phyloP scores from a whole-genome alignment of 2,113 vertebrate species.

The Hemichromis elongatus region DNA sequence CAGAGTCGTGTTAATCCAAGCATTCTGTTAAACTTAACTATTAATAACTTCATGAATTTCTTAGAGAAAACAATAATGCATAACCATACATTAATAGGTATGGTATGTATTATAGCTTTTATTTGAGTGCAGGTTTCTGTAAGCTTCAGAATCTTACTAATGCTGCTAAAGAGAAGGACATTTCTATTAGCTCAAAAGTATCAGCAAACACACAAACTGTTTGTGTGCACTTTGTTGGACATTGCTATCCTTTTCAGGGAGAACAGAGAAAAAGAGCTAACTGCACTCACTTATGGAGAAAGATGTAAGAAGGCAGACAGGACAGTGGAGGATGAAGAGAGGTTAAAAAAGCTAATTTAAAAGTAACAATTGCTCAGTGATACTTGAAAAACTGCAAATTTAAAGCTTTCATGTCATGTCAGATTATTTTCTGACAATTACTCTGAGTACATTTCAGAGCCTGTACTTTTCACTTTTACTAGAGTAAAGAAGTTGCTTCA shows the following conservation, averaged over 20 bases:
- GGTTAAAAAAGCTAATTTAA: not conserved
- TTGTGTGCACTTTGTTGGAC: not conserved
- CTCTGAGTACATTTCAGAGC: not conserved
- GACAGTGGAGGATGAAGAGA: not conserved
- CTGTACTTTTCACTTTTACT: not conserved
- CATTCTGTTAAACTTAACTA: accelerated
- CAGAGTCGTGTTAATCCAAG: not conserved
- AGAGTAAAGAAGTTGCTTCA: not conserved
- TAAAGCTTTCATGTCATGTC: not conserved
- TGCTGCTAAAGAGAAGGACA: not conserved
- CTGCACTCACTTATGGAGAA: not conserved
- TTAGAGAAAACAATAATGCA: not conserved
- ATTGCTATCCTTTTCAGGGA: not conserved
- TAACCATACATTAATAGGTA: no score
- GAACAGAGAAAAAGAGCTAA: not conserved
- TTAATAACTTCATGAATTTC: not conserved
- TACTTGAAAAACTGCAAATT: not conserved
- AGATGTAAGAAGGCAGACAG: not conserved
- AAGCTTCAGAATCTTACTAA: not conserved
- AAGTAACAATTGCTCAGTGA: not conserved
- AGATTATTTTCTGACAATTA: not conserved
- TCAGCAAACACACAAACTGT: not conserved
- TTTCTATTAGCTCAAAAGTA: not conserved
- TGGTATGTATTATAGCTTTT: not conserved
- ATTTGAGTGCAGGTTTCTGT: no score